Evolutionary conservation across 2,888 invertebrate species (phyloP).

Genomic region (Drosophila antonietae): DNA sequence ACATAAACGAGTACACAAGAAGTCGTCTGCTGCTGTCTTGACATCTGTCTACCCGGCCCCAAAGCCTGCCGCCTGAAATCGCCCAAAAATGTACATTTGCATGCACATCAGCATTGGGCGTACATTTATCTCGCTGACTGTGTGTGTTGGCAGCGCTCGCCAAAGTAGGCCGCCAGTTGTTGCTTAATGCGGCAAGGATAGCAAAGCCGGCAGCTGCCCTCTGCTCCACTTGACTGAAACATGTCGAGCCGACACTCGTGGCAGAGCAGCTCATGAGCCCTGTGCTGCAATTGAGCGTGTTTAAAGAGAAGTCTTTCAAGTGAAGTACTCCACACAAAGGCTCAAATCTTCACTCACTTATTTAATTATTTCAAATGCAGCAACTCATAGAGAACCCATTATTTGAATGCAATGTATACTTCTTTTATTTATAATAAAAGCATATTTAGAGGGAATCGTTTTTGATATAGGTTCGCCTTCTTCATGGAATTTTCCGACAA

Average conservation of each 20-base stretch:
- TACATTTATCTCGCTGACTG: conserved; percentile 70
- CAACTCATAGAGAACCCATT: background rate
- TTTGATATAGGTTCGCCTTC: background rate
- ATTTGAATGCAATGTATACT: too few species aligned
- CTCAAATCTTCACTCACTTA: background rate
- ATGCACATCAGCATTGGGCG: conserved; percentile 77
- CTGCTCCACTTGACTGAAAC: conserved; percentile 1
- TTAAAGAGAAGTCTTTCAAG: conserved; percentile 8
- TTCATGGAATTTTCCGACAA: background rate
- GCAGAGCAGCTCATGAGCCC: background rate
- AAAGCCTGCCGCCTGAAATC: conserved; percentile 42
- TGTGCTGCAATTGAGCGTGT: background rate
- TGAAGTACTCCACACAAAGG: background rate
- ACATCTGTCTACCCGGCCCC: conserved; percentile 67
- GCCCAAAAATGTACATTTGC: conserved; percentile 72
- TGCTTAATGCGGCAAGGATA: conserved; percentile 55
- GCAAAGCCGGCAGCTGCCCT: conserved; percentile 22
- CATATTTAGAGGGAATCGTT: too few species aligned
- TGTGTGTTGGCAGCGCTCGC: conserved; percentile 46
- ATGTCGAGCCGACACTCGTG: background rate
- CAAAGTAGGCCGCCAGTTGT: conserved; percentile 57
- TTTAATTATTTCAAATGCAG: background rate
- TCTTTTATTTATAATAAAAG: too few species aligned
- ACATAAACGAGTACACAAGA: conserved; percentile 36
- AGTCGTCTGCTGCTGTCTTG: conserved; percentile 73